Conservation (phyloP, 2,113 vertebrate genomes). For the Nesogale talazaci region DNA sequence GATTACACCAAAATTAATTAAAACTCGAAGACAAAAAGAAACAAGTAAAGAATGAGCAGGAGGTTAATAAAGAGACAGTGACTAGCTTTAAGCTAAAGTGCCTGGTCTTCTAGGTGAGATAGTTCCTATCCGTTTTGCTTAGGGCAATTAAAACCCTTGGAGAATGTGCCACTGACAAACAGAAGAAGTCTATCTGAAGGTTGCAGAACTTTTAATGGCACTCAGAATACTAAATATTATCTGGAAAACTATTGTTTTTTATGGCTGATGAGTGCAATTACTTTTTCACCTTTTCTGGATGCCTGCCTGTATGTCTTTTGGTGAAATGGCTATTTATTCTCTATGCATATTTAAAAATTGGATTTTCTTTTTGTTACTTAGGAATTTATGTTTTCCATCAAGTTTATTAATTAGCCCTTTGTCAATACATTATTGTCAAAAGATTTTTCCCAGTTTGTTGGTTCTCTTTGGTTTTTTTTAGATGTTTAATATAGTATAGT, state of each 20-base stretch:
- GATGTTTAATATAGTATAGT: no score
- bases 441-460: no score
- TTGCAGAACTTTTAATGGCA: neutral
- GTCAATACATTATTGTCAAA: no score
- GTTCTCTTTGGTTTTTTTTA: no score
- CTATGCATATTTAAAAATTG: no score
- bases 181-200: constrained; percentile 30
- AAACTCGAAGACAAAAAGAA: neutral
- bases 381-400: no score
- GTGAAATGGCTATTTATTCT: no score
- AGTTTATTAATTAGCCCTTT: no score
- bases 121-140: neutral
- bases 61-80: constrained; percentile 19
- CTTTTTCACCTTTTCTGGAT: no score
- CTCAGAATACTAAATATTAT: neutral
- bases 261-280: neutral
- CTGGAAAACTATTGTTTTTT: neutral
- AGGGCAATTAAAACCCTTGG: constrained; percentile 10
- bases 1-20: no score
- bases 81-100: neutral
- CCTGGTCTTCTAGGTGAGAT: neutral
- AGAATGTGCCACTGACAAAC: neutral
- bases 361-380: no score
- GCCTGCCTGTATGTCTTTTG: no score
- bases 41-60: neutral